These are phyloP conservation scores for Hippopotamus amphibius DNA, from an alignment of 2,113 vertebrate species.

Conservation along the genomic window DNA sequence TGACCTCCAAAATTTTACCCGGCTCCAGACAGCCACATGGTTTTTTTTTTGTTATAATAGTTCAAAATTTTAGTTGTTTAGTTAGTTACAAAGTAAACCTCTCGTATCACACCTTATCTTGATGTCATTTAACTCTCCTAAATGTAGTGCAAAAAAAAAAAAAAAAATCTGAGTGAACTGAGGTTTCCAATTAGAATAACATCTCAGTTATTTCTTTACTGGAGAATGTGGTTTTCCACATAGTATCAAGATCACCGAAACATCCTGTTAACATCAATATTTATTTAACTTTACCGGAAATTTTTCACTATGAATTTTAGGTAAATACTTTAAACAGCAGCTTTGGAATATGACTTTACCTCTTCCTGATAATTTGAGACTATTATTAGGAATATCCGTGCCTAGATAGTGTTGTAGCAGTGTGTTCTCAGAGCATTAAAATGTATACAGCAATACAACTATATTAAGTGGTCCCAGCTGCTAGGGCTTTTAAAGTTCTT, in stretches of 20 bases:
- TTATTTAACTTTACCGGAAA: conserved; percentile 18
- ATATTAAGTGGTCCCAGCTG: neutral
- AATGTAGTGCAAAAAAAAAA: neutral
- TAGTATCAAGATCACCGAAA: neutral
- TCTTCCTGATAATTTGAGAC: neutral
- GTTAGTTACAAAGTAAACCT: neutral
- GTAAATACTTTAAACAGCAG: neutral
- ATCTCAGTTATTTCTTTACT: neutral
- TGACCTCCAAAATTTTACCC: neutral
- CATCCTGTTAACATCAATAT: neutral
- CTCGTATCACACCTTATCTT: neutral
- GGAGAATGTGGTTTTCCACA: neutral
- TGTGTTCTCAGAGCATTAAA: neutral
- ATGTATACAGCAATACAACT: neutral
- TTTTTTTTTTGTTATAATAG: neutral
- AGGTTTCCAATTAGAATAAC: neutral
- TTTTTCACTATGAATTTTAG: neutral
- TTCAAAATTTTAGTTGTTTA: neutral
- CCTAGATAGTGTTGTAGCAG: neutral
- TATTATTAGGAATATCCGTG: neutral
- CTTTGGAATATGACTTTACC: neutral
- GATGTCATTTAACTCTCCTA: neutral
- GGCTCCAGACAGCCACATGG: neutral
- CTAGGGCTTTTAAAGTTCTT: neutral
- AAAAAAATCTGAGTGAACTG: neutral